Evolutionary conservation across 2,888 invertebrate species (phyloP).

Genomic region (Entomobrya multifasciata): DNA sequence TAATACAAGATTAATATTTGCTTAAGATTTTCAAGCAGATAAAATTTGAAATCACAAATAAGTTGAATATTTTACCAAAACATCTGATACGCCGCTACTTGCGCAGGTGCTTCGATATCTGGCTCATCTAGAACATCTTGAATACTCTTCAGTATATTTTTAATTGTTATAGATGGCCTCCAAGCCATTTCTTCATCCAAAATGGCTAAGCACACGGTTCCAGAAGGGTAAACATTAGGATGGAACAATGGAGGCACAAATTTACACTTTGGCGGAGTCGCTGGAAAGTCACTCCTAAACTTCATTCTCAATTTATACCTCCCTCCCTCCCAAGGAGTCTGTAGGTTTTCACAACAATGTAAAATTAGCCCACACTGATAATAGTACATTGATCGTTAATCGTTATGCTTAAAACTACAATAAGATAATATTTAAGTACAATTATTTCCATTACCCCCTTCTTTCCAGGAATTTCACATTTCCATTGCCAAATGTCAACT

Average conservation of each 20-base stretch:
- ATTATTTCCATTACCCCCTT: constrained; percentile 93
- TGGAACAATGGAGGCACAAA: constrained; percentile 99
- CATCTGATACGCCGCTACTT: constrained; percentile 99
- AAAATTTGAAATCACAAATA: too few species aligned
- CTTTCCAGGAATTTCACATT: constrained; percentile 99
- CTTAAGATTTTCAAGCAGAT: too few species aligned
- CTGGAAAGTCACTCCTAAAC: constrained; percentile 99
- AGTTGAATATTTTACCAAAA: constrained; percentile 86
- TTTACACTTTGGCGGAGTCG: constrained; percentile 99
- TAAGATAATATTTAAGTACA: too few species aligned
- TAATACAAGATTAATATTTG: background rate
- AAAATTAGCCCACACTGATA: too few species aligned
- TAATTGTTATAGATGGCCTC: constrained; percentile 99
- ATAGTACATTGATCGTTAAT: too few species aligned
- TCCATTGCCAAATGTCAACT: constrained; percentile 99
- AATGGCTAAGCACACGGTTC: constrained; percentile 96
- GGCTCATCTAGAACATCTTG: constrained; percentile 98
- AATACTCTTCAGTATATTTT: constrained; percentile 98
- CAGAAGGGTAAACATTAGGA: constrained; percentile 97
- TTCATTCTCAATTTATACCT: constrained; percentile 98
- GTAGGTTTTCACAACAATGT: too few species aligned
- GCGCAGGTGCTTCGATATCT: constrained; percentile 99
- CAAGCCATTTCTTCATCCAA: constrained; percentile 99
- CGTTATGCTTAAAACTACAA: too few species aligned
- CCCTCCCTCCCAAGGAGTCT: constrained; percentile 99